A percentile compares a stretch with the other conserved stretches of the same genome.
phyloP scores from a whole-genome alignment of 2,797 vertebrate species.

The Melanotaenia parkinsoni region DNA sequence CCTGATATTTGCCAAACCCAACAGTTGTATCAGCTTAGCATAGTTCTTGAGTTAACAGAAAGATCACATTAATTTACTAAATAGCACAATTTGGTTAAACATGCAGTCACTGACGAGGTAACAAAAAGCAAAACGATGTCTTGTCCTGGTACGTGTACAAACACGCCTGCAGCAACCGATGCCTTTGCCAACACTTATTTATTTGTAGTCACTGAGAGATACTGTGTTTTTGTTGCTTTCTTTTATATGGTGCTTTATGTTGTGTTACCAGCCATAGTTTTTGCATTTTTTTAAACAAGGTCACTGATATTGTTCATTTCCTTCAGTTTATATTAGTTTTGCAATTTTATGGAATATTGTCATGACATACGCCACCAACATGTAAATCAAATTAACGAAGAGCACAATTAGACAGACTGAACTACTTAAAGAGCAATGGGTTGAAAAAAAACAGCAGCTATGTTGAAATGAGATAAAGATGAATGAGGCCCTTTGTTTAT shows the following conservation, averaged over 20 bases:
- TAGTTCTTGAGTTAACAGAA: conserved; percentile 54
- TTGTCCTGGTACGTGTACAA: conserved; percentile 64
- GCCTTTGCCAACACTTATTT: conserved; percentile 74
- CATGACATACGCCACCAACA: conserved; percentile 61
- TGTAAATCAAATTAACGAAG: conserved; percentile 63
- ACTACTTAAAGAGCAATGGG: conserved; percentile 67
- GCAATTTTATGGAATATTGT: conserved; percentile 68
- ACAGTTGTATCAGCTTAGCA: conserved; percentile 69
- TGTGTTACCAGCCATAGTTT: conserved; percentile 66
- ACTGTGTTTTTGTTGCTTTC: conserved; percentile 62
- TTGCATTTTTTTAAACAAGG: conserved; percentile 42
- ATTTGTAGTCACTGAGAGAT: conserved; percentile 73
- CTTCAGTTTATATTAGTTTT: conserved; percentile 59
- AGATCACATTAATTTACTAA: conserved; percentile 50
- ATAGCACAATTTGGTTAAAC: conserved; percentile 53
- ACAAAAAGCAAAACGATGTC: conserved; percentile 63
- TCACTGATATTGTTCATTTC: conserved; percentile 54
- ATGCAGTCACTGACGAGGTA: conserved; percentile 57
- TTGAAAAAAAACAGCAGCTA: conserved; percentile 65
- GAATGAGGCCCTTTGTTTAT: conserved; percentile 60
- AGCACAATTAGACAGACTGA: conserved; percentile 55
- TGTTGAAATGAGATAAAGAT: conserved; percentile 51
- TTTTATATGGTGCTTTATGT: conserved; percentile 61
- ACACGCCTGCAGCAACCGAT: conserved; percentile 70
- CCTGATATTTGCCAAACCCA: conserved; percentile 78